A percentile compares a stretch with the other conserved stretches of the same genome.
phyloP scores from a whole-genome alignment of 1,140 invertebrate genomes.

The Pseudomyrmex sp. region DNA sequence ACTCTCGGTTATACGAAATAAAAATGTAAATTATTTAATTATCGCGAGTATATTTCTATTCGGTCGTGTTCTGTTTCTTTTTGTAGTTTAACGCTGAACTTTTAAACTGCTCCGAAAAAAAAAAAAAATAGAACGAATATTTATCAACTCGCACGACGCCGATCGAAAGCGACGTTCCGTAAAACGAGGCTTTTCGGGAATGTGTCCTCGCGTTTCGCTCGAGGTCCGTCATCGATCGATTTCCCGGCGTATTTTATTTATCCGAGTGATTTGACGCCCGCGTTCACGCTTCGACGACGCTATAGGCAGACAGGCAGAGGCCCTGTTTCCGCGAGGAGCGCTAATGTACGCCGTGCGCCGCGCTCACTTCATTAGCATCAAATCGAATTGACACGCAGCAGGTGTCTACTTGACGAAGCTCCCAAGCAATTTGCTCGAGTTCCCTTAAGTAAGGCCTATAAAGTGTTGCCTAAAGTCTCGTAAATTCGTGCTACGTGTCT shows the following conservation, averaged over 20 bases:
- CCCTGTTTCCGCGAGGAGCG: constrained; percentile 4
- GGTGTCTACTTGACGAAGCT: constrained; percentile 56
- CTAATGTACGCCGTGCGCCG: constrained; percentile 44
- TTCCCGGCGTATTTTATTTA: constrained; percentile 2
- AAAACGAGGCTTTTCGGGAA: constrained; percentile 36
- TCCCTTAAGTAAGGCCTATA: constrained; percentile 10
- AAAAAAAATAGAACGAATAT: constrained; percentile 10
- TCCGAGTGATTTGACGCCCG: constrained; percentile 29
- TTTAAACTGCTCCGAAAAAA: constrained; percentile 7
- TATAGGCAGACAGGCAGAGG: constrained; percentile 9
- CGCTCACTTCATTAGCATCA: constrained; percentile 60
- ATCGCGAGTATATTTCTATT: background rate
- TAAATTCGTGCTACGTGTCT: constrained; percentile 3
- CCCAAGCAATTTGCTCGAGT: background rate
- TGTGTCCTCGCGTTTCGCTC: background rate
- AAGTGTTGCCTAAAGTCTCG: constrained; percentile 38
- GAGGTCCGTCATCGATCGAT: constrained; percentile 21
- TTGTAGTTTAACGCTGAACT: constrained; percentile 7
- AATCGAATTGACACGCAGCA: constrained; percentile 67
- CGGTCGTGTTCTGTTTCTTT: background rate
- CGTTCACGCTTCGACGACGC: constrained; percentile 4
- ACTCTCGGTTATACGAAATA: background rate
- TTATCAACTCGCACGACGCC: constrained; percentile 23
- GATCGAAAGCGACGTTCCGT: constrained; percentile 37
- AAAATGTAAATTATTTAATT: constrained; percentile 6